Evolutionary conservation across 1,140 invertebrate genomes (phyloP), one percentile per base, ranked within the genome.

Genomic region (Drosophila pseudoananassae): DNA sequence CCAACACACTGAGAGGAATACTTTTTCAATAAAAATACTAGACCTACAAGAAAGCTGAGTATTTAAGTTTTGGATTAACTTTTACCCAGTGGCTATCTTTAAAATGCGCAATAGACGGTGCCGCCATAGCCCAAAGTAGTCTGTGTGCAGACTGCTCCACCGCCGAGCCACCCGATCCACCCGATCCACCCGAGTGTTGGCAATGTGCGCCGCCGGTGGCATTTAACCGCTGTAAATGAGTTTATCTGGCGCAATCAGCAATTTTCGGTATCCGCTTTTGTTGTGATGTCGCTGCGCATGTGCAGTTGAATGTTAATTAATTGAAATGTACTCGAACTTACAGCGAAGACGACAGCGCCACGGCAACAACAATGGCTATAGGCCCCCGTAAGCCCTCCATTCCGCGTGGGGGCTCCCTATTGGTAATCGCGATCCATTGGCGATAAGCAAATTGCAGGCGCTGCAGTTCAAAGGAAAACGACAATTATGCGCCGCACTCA

Each of bases 381-480:
- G 20, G 20, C 1, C 20, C 20, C 20, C 20, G 20, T 31, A 31
- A 10, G 15, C 40, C 52, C 33, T 31, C 45, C 12, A 25, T 50
- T 23, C 45, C 58, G 40, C 20, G 17, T 53, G 29, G 43, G 53
- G 57, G 64, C 70, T 78, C 76, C 80, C 71, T 71, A 81, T 77
- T 78, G 77, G 74, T 78, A 78, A 87, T 87, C 61, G 78, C 72
- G 83, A 88, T 88, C 83, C 57, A 6, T 60, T 47, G 76, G 68
- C 81, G 88, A 91, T 91, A 91, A 91, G 89, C 89, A 90, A 91
- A 90, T 90, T 91, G 89, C 80, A 77, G 83, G 78, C 88, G 88
- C 80, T 89, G 76, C 71, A 85, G 80, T 85, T 90, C 83, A 91
- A 90, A 91, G 88, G 61, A 88, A 88, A 88, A 79, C 83, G 59